Percentiles rank a stretch among this genome's conserved stretches.
Conservation (phyloP, 92 coral and sea anemone species). For the Heliopora coerulea region DNA sequence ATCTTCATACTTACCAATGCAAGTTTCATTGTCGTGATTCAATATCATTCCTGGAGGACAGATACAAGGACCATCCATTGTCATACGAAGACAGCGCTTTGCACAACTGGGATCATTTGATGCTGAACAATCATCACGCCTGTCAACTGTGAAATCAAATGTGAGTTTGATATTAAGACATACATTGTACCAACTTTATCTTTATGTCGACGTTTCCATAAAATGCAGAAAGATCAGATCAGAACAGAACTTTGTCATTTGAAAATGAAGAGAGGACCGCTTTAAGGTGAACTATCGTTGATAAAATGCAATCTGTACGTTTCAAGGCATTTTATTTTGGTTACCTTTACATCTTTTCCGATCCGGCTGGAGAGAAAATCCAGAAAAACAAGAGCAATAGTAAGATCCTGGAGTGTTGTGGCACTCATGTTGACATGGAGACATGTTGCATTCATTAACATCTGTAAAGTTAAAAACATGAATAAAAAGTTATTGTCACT, state of each 20-base stretch:
- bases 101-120: conserved; percentile 43
- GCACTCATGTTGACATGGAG: conserved; percentile 88
- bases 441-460: conserved; percentile 75
- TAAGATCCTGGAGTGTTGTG: conserved; percentile 92
- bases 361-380: conserved; percentile 73
- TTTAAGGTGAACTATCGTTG: too few relatives aligned
- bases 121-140: conserved; percentile 31
- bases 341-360: conserved; percentile 80
- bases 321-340: too few relatives aligned
- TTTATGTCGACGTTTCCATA: too few relatives aligned
- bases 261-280: too few relatives aligned
- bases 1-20: conserved; percentile 64
- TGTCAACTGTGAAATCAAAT: conserved; percentile 13
- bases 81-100: conserved; percentile 35
- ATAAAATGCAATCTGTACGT: too few relatives aligned
- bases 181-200: too few relatives aligned
- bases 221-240: background rate
- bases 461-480: conserved; percentile 44
- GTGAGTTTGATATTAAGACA: background rate
- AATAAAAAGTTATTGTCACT: too few relatives aligned
- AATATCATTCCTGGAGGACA: conserved; percentile 75
- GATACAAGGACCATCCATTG: conserved; percentile 57
- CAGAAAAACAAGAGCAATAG: conserved; percentile 78
- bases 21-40: conserved; percentile 61
- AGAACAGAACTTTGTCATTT: background rate